These are phyloP conservation scores for Brachyhypopomus occidentalis DNA, from an alignment of 2,113 vertebrate species.

Conservation along the genomic window DNA sequence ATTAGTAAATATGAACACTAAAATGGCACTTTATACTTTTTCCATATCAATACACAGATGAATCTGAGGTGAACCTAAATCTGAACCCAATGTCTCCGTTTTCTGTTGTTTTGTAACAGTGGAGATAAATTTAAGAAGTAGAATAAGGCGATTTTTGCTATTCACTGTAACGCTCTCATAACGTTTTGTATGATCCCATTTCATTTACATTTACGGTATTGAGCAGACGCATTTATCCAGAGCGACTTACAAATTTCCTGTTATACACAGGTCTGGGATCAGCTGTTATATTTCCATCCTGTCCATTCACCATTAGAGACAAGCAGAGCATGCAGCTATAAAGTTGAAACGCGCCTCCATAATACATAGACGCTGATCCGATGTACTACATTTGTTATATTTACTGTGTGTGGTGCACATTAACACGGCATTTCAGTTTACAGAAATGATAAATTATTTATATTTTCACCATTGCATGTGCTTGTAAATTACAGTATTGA, in stretches of 20 bases:
- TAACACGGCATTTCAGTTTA: conserved; percentile 40
- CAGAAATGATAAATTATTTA: conserved; percentile 43
- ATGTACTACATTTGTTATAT: conserved; percentile 42
- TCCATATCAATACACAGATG: background rate
- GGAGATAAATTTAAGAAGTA: conserved; percentile 33
- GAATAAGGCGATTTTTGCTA: conserved; percentile 30
- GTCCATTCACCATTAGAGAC: conserved; percentile 27
- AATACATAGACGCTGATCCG: conserved; percentile 26
- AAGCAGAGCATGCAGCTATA: conserved; percentile 31
- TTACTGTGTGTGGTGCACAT: conserved; percentile 35
- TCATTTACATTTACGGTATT: too few species aligned
- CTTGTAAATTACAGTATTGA: conserved; percentile 40
- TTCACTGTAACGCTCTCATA: conserved; percentile 42
- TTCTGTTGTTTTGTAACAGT: conserved; percentile 48
- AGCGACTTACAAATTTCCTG: background rate
- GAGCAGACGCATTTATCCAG: too few species aligned
- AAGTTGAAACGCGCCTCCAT: conserved; percentile 7
- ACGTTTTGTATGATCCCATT: conserved; percentile 6
- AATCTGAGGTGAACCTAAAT: conserved; percentile 39
- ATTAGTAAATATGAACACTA: conserved; percentile 23
- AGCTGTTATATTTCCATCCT: conserved; percentile 28
- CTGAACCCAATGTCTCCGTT: conserved; percentile 47
- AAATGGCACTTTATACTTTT: conserved; percentile 18
- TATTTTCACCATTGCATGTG: conserved; percentile 45
- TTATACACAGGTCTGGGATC: conserved; percentile 39